These are phyloP conservation scores for Leptinotarsa undecemlineata DNA, from an alignment of 1,140 invertebrate genomes.

Conservation along the genomic window DNA sequence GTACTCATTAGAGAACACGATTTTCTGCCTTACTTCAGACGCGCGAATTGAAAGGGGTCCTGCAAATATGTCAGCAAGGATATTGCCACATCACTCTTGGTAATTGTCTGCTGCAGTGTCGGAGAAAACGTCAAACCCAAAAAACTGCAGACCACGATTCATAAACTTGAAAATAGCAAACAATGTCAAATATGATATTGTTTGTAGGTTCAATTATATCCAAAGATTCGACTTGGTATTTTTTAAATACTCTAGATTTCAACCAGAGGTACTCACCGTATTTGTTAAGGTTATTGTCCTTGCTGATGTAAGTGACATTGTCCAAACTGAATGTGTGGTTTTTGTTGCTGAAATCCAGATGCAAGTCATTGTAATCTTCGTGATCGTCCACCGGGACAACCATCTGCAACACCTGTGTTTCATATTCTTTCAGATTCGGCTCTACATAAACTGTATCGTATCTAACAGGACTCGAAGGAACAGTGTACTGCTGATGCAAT, in stretches of 20 bases:
- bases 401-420: constrained; percentile 88
- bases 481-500: constrained; percentile 72
- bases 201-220: no score
- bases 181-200: no score
- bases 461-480: constrained; percentile 62
- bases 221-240: no score
- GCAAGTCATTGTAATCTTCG: constrained; percentile 75
- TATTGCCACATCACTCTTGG: no score
- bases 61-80: no score
- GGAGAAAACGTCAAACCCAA: no score
- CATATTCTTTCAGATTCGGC: constrained; percentile 79
- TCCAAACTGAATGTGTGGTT: constrained; percentile 85
- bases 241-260: background rate
- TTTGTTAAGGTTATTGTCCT: constrained; percentile 66
- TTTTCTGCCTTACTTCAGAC: no score
- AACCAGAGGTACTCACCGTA: constrained; percentile 42
- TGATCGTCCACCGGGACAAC: constrained; percentile 80
- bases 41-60: no score
- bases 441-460: constrained; percentile 82
- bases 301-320: constrained; percentile 83
- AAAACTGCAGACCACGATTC: no score
- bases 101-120: no score
- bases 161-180: no score
- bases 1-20: no score
- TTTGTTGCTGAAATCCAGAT: constrained; percentile 83